Conservation (phyloP, 2,888 invertebrate genomes). For the Stenodera caucasica region DNA sequence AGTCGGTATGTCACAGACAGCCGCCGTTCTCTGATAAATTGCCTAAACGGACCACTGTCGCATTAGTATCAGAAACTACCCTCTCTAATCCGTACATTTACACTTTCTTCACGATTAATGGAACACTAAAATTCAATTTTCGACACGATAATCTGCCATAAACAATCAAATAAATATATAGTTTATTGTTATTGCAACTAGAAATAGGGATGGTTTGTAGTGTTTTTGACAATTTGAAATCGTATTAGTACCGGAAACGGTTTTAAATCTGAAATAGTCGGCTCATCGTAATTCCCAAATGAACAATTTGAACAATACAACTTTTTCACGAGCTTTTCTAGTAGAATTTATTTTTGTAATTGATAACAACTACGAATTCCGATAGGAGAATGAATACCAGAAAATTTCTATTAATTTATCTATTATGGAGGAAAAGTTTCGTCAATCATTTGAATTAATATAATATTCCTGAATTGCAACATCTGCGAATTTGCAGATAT, state of each 20-base stretch:
- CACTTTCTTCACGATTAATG: background rate
- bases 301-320: background rate
- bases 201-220: background rate
- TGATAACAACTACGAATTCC: too few relatives aligned
- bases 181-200: background rate
- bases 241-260: background rate
- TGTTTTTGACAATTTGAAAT: background rate
- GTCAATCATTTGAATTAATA: background rate
- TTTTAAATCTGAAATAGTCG: background rate
- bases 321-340: too few relatives aligned
- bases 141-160: too few relatives aligned
- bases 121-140: too few relatives aligned
- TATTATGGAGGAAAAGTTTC: background rate
- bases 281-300: background rate
- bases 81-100: background rate
- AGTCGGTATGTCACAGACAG: conserved; percentile 23
- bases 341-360: too few relatives aligned
- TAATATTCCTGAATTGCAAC: background rate
- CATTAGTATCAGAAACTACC: background rate
- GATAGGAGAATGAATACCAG: too few relatives aligned
- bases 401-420: background rate
- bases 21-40: conserved; percentile 26
- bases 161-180: too few relatives aligned
- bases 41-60: conserved; percentile 4
- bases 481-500: background rate